A percentile compares a stretch with the other conserved stretches of the same genome.
Conservation (phyloP, 2,888 invertebrate genomes). For the Zelleria hepariella region DNA sequence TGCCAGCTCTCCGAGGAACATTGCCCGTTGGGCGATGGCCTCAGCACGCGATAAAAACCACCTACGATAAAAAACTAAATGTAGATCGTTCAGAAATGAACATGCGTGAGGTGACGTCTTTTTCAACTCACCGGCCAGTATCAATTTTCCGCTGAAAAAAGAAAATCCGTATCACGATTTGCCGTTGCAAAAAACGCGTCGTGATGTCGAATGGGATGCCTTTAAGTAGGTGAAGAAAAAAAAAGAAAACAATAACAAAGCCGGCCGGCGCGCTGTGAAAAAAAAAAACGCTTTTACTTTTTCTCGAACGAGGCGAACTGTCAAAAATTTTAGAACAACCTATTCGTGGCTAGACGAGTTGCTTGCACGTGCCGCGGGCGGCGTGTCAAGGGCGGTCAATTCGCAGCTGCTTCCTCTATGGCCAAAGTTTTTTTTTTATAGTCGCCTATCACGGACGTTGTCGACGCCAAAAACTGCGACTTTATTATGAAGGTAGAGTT, state of each 20-base stretch:
- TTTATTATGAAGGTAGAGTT: slow-evolving; percentile 24
- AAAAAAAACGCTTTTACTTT: slow-evolving; percentile 37
- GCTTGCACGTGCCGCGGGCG: slow-evolving; percentile 20
- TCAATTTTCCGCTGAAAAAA: background rate
- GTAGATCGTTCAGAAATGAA: slow-evolving; percentile 30
- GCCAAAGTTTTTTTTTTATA: background rate
- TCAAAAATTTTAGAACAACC: slow-evolving; percentile 4
- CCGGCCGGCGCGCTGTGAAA: background rate
- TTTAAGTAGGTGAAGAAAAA: background rate
- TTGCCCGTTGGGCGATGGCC: background rate
- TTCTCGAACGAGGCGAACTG: slow-evolving; percentile 20
- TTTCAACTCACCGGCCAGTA: slow-evolving; percentile 20
- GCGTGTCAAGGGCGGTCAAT: slow-evolving; percentile 56
- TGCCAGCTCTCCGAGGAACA: background rate
- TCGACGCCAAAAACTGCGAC: slow-evolving; percentile 34
- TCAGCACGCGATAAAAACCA: slow-evolving; percentile 12
- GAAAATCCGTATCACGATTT: background rate
- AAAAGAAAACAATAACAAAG: slow-evolving; percentile 2
- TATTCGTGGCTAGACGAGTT: background rate
- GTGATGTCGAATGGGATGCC: background rate
- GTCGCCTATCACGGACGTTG: slow-evolving; percentile 34
- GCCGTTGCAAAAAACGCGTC: background rate
- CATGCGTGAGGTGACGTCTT: slow-evolving; percentile 20
- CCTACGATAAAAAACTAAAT: slow-evolving; percentile 25
- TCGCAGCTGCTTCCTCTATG: slow-evolving; percentile 43